These are phyloP conservation scores for Arizona elegans DNA, from an alignment of 2,113 vertebrate genomes.

Conservation along the genomic window DNA sequence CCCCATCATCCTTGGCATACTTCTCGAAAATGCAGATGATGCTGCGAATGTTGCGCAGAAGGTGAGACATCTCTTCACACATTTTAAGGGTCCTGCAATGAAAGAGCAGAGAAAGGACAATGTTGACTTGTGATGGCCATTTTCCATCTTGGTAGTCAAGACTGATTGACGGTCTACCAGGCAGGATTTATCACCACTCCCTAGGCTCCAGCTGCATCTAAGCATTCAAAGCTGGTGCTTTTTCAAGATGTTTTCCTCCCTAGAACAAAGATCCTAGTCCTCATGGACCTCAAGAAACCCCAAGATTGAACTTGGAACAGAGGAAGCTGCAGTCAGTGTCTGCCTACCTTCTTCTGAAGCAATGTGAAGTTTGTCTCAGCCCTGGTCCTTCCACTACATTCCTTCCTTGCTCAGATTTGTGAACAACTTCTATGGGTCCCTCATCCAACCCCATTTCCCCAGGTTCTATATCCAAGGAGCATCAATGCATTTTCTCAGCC, in stretches of 20 bases:
- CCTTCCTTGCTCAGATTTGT: not conserved
- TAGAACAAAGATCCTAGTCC: not conserved
- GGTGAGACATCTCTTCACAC: constrained; percentile 55
- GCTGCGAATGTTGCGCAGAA: constrained; percentile 37
- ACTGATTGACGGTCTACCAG: not conserved
- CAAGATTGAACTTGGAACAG: not conserved
- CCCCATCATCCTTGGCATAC: not conserved
- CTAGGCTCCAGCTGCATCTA: not conserved
- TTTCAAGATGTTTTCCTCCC: not conserved
- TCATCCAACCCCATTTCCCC: not conserved
- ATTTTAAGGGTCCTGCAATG: not conserved
- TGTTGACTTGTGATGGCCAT: too few species aligned
- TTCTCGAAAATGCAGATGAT: constrained; percentile 40
- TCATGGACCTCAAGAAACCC: not conserved
- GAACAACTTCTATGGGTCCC: not conserved
- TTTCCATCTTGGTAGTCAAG: not conserved
- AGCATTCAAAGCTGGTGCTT: not conserved
- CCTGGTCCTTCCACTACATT: not conserved
- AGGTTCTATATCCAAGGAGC: not conserved
- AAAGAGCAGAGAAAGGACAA: not conserved
- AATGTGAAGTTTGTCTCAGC: not conserved
- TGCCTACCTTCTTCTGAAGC: not conserved
- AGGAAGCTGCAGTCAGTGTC: not conserved
- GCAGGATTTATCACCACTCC: too few species aligned
- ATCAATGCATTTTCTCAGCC: not conserved